Base-by-base conservation (phyloP, 2,888 invertebrate genomes). In the Sminthurides aquaticus region DNA sequence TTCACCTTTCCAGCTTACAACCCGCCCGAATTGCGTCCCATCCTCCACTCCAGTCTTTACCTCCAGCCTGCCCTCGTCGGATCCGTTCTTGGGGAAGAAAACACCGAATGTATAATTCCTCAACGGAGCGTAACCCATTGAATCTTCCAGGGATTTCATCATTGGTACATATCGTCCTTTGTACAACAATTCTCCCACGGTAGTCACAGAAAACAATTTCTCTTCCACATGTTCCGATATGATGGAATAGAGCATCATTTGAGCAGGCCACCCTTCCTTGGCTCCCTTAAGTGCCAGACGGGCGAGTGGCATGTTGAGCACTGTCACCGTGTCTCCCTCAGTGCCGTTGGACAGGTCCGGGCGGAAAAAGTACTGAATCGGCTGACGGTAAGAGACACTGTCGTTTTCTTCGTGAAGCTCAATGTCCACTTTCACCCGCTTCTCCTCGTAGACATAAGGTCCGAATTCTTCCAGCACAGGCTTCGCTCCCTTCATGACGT, bases 291-390 rank as follows among this genome's bases (percentile, higher is more conserved):
- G 48, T 11, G 64, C 26, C 27, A 64, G 29, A 0, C 71, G 71
- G n/a, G 71, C 56, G 8, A 68, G 61, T 15, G 74, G 74, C 11
- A 74, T 65, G 59, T 74, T 74, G 20, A 72, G 49, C 52, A 71
- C 59, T 1, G 67, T 68, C 8, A 74, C 49, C 0, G 62, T 56
- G 60, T 74, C 74, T 8, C 67, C 43, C 27, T 69, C 67, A 3
- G 67, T 62, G 26, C 74, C 57, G 34, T 60, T 63, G n/a, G 71
- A 68, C 26, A 59, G 25, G 22, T 67, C 70, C 29, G 25, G 24
- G 18, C 67, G 65, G 55, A 70, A 73, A 27, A 63, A 58, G 54
- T 69, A 74, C 28, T 67, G 62, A 2, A 72, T 64, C n/a, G 67
- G 66, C 49, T 71, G 68, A 18, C 65, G 59, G 62, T 67, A 74